Conservation (phyloP, 2,888 invertebrate genomes). For the Nephrocerus scutellatus region DNA sequence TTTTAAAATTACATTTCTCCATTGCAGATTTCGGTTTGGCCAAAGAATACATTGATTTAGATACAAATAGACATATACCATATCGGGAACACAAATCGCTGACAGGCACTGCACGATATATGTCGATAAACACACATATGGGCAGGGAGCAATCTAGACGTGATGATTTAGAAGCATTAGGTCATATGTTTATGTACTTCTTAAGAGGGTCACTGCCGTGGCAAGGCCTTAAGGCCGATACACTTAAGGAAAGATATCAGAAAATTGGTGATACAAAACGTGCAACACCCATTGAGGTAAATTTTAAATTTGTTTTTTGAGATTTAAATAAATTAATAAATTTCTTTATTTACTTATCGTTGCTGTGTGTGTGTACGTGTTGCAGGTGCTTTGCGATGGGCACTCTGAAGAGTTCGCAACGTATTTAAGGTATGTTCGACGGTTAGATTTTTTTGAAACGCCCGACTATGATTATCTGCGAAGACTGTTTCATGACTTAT, state of each 20-base stretch:
- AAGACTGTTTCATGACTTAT: conserved; percentile 88
- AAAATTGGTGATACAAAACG: conserved; percentile 99
- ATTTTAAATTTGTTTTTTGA: background rate
- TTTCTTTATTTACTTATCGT: background rate
- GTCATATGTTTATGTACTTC: conserved; percentile 99
- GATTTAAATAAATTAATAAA: conserved; percentile 5
- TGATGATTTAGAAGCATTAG: conserved; percentile 98
- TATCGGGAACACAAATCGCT: conserved; percentile 99
- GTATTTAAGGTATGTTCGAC: conserved; percentile 93
- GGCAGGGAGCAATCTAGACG: conserved; percentile 99
- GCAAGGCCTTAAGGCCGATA: conserved; percentile 99
- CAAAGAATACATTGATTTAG: conserved; percentile 99
- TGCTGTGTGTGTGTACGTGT: conserved; percentile 1
- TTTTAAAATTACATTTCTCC: conserved; percentile 8
- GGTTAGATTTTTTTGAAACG: conserved; percentile 98
- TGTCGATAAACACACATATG: conserved; percentile 99
- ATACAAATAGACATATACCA: conserved; percentile 99
- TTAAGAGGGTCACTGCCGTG: conserved; percentile 98
- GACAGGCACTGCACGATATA: conserved; percentile 99
- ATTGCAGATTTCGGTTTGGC: conserved; percentile 97
- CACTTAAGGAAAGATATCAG: conserved; percentile 98
- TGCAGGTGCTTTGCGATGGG: conserved; percentile 68
- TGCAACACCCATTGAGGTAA: conserved; percentile 93
- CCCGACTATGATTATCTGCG: conserved; percentile 99
- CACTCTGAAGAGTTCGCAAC: conserved; percentile 96